Evolutionary conservation across 2,888 invertebrate genomes (phyloP).

Genomic region (Trissonchulus latispiculum): DNA sequence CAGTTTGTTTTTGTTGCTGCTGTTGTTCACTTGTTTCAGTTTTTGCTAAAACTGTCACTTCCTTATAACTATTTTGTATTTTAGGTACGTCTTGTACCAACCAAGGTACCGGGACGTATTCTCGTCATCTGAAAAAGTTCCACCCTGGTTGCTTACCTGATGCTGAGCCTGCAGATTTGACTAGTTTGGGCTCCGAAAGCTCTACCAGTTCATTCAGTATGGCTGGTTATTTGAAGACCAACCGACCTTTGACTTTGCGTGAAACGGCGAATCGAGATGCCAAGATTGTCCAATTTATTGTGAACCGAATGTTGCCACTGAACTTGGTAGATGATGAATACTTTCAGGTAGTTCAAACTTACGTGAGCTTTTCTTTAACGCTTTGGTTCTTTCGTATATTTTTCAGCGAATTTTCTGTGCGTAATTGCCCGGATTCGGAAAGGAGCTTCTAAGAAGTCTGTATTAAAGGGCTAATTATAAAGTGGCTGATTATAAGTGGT

Average conservation of each 20-base stretch:
- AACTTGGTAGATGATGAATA: background rate
- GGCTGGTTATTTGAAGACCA: background rate
- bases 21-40: too few relatives aligned
- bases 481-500: too few relatives aligned
- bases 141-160: background rate
- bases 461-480: too few relatives aligned
- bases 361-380: too few relatives aligned
- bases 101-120: background rate
- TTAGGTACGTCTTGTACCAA: background rate
- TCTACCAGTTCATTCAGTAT: background rate
- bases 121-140: background rate
- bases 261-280: background rate
- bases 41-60: too few relatives aligned
- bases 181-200: background rate
- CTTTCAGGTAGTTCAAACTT: background rate
- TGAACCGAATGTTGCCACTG: background rate
- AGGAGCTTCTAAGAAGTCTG: too few relatives aligned
- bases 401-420: too few relatives aligned
- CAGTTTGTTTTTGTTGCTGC: too few relatives aligned
- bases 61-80: too few relatives aligned
- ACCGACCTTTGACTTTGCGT: background rate
- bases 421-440: too few relatives aligned
- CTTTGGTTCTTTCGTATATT: too few relatives aligned
- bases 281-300: background rate
- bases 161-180: background rate